A percentile compares a stretch with the other conserved stretches of the same genome.
Evolutionary conservation across 2,113 vertebrate genomes (phyloP).

Genomic region (Arenaria interpres): DNA sequence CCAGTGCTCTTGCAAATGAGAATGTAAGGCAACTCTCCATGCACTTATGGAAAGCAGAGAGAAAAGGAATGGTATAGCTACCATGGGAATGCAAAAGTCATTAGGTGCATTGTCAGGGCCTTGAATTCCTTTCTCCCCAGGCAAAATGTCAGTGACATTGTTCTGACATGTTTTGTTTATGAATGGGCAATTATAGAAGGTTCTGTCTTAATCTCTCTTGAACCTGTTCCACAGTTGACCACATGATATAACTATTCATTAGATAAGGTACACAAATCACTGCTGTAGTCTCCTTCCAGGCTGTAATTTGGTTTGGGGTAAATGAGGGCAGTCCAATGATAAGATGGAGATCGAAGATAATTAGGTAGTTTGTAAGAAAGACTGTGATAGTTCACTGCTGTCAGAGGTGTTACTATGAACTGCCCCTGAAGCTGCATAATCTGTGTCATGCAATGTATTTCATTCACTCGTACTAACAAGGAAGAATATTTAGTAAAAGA

Average conservation of each 20-base stretch:
- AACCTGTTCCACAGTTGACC: conserved; percentile 38
- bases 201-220: conserved; percentile 57
- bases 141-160: conserved; percentile 37
- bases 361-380: background rate
- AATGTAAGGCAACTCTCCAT: background rate
- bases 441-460: background rate
- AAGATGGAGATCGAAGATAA: conserved; percentile 10
- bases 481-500: background rate
- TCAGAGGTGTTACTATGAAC: background rate
- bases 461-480: background rate
- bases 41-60: background rate
- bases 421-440: background rate
- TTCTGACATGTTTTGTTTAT: conserved; percentile 34
- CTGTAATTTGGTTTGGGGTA: conserved; percentile 44
- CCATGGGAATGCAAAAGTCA: conserved; percentile 16
- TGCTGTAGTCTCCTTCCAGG: conserved; percentile 36
- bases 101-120: background rate
- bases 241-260: conserved; percentile 36
- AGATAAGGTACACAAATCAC: conserved; percentile 48
- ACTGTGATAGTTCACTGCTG: background rate
- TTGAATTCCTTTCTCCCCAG: background rate
- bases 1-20: background rate
- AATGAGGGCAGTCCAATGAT: conserved; percentile 19
- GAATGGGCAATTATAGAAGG: conserved; percentile 38
- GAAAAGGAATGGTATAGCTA: background rate